Conservation (phyloP, 2,888 invertebrate genomes). For the Anorthoa munda region DNA sequence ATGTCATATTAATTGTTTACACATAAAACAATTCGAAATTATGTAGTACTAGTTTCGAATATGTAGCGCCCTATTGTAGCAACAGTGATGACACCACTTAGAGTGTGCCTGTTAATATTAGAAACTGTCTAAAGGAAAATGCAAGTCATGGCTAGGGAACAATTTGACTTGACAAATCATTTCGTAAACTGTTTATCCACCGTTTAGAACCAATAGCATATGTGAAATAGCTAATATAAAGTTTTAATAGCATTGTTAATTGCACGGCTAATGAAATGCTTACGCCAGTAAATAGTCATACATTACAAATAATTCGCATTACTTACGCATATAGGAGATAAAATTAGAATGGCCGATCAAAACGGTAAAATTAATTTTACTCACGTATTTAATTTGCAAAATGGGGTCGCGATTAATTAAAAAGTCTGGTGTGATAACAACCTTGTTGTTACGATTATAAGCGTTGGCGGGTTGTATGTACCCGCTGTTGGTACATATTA, state of each 20-base stretch:
- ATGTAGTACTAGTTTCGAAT: slow-evolving; percentile 15
- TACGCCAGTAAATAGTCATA: slow-evolving; percentile 24
- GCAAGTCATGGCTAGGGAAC: slow-evolving; percentile 69
- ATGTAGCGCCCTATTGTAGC: slow-evolving; percentile 29
- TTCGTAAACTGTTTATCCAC: slow-evolving; percentile 53
- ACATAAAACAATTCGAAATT: slow-evolving; percentile 28
- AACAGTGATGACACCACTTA: slow-evolving; percentile 76
- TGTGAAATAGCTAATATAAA: slow-evolving; percentile 34
- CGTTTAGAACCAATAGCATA: slow-evolving; percentile 29
- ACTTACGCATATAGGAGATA: slow-evolving; percentile 33
- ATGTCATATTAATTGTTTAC: slow-evolving; percentile 20
- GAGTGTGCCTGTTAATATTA: slow-evolving; percentile 76
- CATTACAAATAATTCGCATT: slow-evolving; percentile 23
- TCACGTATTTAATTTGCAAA: slow-evolving; percentile 60
- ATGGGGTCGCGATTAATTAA: slow-evolving; percentile 64
- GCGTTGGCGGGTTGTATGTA: slow-evolving; percentile 36
- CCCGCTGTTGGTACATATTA: slow-evolving; percentile 36
- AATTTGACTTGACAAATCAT: slow-evolving; percentile 49
- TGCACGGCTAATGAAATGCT: slow-evolving; percentile 30
- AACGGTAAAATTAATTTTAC: slow-evolving; percentile 52
- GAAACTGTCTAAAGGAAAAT: slow-evolving; percentile 68
- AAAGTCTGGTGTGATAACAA: slow-evolving; percentile 57
- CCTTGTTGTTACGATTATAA: slow-evolving; percentile 55
- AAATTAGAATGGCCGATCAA: slow-evolving; percentile 48
- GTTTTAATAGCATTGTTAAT: slow-evolving; percentile 39